phyloP scores from a whole-genome alignment of 1,140 invertebrate genomes.

The Marisa cornuarietis region DNA sequence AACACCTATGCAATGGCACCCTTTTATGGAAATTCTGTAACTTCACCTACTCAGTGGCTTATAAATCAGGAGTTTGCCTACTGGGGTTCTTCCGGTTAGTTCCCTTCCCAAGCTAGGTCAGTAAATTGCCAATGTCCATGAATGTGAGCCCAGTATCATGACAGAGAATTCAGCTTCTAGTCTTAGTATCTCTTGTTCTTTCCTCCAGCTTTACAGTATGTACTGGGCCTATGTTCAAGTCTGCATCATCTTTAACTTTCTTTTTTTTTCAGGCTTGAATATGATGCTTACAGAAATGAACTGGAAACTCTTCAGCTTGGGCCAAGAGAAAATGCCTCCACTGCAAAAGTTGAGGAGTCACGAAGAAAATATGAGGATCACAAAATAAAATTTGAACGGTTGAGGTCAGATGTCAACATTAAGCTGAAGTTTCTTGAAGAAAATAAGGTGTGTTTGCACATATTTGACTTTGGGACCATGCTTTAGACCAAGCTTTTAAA shows the following conservation, averaged over 20 bases:
- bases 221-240: not conserved
- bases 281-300: slow-evolving; percentile 95
- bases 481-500: too few species aligned
- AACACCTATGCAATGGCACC: too few species aligned
- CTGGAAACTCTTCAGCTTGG: slow-evolving; percentile 75
- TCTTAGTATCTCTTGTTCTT: too few species aligned
- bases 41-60: too few species aligned
- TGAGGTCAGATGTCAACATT: slow-evolving; percentile 90
- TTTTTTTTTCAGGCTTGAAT: slow-evolving; percentile 81
- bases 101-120: too few species aligned
- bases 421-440: slow-evolving; percentile 96
- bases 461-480: not conserved
- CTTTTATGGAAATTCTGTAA: too few species aligned
- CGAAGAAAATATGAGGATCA: slow-evolving; percentile 85
- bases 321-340: slow-evolving; percentile 45
- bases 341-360: slow-evolving; percentile 78
- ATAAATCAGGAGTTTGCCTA: too few species aligned
- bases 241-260: slow-evolving; percentile 4
- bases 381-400: slow-evolving; percentile 88
- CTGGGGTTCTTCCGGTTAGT: too few species aligned
- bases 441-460: slow-evolving; percentile 79
- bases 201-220: too few species aligned
- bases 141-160: too few species aligned
- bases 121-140: too few species aligned
- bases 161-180: too few species aligned